Evolutionary conservation across 2,888 invertebrate genomes (phyloP), one percentile per base, ranked within the genome.

Genomic region (Hyles lineata): DNA sequence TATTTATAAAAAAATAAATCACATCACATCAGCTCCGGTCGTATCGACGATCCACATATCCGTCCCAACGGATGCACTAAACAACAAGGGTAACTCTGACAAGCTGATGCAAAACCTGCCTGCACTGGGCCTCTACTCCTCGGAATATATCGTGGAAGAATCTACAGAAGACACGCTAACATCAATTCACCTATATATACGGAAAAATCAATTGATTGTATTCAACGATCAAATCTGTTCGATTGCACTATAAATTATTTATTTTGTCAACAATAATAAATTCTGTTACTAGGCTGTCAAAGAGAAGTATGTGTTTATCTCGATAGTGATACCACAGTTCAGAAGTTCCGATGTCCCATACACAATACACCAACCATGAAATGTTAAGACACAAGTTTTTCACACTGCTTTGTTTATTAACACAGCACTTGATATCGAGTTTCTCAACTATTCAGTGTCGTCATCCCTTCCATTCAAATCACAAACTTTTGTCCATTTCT

Each of bases 1-100:
- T 58, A 72, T 71, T 87, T 85, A 89, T 90, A 88, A 89, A 89
- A 91, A 90, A 89, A 89, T 87, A 91, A 90, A 93, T 94, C 92
- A 92, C 92, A 91, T 89, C 55, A 79, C 83, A 63, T 86, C 89
- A 87, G 86, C 67, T 83, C 80, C 85, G 76, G 76, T 76, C 76
- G 77, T 76, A 75, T 77, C 77, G 76, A 78, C 73, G 67, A 74
- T 72, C 70, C 59, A 71, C 71, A 61, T 71, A 74, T 77, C 74
- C 76, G 75, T 78, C 59, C 78, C 86, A 87, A 86, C 88, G 88
- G 88, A 88, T 87, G 89, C 82, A 85, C 83, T 84, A 85, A 83
- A 84, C 35, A 23, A 43, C 67, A 50, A 63, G 67, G 62, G 67
- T 67, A 67, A 67, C 67, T 43, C 21, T 23, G 15, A 11, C 50